Base-by-base conservation (phyloP, 2,888 invertebrate species). In the Callimorpha dominula region DNA sequence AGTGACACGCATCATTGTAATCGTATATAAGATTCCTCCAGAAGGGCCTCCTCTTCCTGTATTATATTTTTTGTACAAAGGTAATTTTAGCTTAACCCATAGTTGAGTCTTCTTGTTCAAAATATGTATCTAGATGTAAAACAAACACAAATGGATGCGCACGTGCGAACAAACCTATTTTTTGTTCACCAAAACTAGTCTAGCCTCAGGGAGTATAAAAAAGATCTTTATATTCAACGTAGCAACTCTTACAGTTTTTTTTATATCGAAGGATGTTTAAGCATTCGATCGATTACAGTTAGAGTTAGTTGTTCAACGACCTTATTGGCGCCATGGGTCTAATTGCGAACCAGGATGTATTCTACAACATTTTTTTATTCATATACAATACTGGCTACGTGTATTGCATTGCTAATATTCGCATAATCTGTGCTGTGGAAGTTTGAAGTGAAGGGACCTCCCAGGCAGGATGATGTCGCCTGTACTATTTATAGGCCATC, bases 241-340 rank as follows among this genome's bases (percentile, higher is more conserved):
- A 40, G 49, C 67, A 64, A 12, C 70, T 62, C 66, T 54, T 73
- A 49, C 63, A 65, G 63, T 43, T 80, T 78, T 75, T 74, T 81
- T 66, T 72, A 60, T 72, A 52, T 46, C 31, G 46, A 76, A 74
- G 69, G 75, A 74, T 81, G 62, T 46, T 20, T 50, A 50, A 68
- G 62, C 67, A 76, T 79, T 72, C 42, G 68, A 54, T 70, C 65
- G 60, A 50, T 70, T 74, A 81, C 81, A 76, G 78, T 80, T 75
- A 81, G 31, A 76, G 77, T 80, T 73, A 80, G 31, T 68, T 76
- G 84, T 78, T 69, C 81, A 79, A 71, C 67, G 81, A 83, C 79
- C 85, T 78, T 67, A 60, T 52, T 74, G 85, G 83, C 83, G 83
- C 85, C 82, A 52, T 65, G 40, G 14, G 67, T 74, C 60, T 79